Percentiles rank a stretch among this genome's conserved stretches.
phyloP scores from a whole-genome alignment of 2,888 invertebrate species.

The Phaedon cochleariae region DNA sequence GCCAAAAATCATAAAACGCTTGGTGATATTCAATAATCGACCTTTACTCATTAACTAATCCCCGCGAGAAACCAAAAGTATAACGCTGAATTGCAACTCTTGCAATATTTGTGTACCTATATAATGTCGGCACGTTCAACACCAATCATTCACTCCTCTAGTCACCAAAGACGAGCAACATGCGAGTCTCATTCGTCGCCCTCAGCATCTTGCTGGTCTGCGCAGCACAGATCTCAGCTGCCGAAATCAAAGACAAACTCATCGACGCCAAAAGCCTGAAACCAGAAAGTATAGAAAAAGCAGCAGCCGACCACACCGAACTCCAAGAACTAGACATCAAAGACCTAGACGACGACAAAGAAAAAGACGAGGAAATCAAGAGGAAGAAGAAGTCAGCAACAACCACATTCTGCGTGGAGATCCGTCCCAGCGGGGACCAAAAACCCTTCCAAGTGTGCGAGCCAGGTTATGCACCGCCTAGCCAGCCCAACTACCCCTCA shows the following conservation, averaged over 20 bases:
- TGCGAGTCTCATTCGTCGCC: slow-evolving; percentile 21
- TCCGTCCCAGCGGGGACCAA: slow-evolving; percentile 58
- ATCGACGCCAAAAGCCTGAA: neutral
- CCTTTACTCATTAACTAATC: neutral
- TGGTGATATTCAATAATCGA: too few species aligned
- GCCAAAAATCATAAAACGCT: neutral
- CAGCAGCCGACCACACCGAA: slow-evolving; percentile 2
- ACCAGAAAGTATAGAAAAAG: neutral
- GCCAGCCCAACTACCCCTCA: slow-evolving; percentile 30
- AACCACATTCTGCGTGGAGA: slow-evolving; percentile 64
- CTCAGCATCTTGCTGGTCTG: slow-evolving; percentile 14
- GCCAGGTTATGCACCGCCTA: slow-evolving; percentile 33
- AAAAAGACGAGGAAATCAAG: slow-evolving; percentile 47
- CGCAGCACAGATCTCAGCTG: slow-evolving; percentile 6
- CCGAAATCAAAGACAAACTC: slow-evolving; percentile 5
- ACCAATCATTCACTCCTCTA: slow-evolving; percentile 4
- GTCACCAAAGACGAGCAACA: slow-evolving; percentile 13
- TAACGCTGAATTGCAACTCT: slow-evolving; percentile 26
- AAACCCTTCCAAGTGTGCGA: slow-evolving; percentile 60
- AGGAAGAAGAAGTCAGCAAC: slow-evolving; percentile 60
- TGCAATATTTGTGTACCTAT: slow-evolving; percentile 7
- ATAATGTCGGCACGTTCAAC: slow-evolving; percentile 17
- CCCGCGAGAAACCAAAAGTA: neutral
- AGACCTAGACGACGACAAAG: slow-evolving; percentile 7
- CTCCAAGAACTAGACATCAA: slow-evolving; percentile 20